Base-by-base conservation (phyloP, 2,113 vertebrate species). In the Pangasianodon hypophthalmus region DNA sequence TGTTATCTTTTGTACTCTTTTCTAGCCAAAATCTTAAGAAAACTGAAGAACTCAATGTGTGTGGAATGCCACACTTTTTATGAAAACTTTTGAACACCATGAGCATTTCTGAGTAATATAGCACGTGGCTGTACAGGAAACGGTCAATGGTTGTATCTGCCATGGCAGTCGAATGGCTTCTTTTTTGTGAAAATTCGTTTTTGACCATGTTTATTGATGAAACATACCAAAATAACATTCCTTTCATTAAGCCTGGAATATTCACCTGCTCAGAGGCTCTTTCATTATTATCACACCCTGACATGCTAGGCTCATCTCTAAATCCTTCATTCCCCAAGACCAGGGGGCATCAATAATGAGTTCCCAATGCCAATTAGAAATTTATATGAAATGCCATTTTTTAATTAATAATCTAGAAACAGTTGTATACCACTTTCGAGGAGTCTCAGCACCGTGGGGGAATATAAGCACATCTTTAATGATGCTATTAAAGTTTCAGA, bases 381-480 rank as follows among this genome's bases (percentile, higher is more conserved):
- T 79, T 80, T 85, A 86, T 69, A 87, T 32, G 18, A 60, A 88
- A 86, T 89, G 48, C 48, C 88, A 85, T 79, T 87, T 88, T 67
- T 84, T 62, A 85, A 88, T 86, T 60, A 88, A 64, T 85, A 86
- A 88, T 86, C 73, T 90, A 81, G 80, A 88, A 89, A 80, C 71
- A 79, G 88, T 85, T 85, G 89, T 56, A 50, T 29, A 46, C 44
- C 10, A 41, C 52, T 69, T 44, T 52, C 0, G 13, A 84, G 8
- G 60, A 62, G 48, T 85, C 77, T 77, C 56, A 3, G 58, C 82
- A 75, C 56, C 16, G 14, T 87, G 56, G 86, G 21, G 83, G 50
- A 69, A 83, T 84, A 86, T 37, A 24, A 87, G 80, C 69, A 84
- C 26, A 48, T 90, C 87, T 88, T 90, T 91, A 89, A 91, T 90